These are phyloP conservation scores for Palloptera scutellata DNA, from an alignment of 2,888 invertebrate species.

Conservation along the genomic window DNA sequence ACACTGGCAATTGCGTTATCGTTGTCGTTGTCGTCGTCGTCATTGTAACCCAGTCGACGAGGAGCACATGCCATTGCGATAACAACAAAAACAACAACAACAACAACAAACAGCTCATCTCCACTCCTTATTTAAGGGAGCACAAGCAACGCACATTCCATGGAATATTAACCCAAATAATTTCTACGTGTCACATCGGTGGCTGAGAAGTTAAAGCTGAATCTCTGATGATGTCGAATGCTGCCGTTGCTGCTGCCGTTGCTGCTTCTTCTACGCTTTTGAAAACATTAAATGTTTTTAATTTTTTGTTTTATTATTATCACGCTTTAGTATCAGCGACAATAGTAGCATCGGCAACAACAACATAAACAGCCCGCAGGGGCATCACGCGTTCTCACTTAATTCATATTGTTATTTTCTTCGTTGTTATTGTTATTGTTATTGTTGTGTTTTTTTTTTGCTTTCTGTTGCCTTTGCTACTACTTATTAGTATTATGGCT, in stretches of 20 bases:
- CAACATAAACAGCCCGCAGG: constrained; percentile 9
- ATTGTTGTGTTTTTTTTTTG: too few species aligned
- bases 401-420: constrained; percentile 4
- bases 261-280: not conserved
- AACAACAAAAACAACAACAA: not conserved
- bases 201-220: constrained; percentile 22
- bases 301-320: constrained; percentile 28
- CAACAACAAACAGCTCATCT: not conserved
- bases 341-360: constrained; percentile 10
- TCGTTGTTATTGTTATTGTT: not conserved
- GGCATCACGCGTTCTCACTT: constrained; percentile 22
- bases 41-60: too few species aligned
- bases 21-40: too few species aligned
- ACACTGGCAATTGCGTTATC: too few species aligned
- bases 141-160: constrained; percentile 23
- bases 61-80: not conserved
- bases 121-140: constrained; percentile 14
- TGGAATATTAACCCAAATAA: constrained; percentile 34
- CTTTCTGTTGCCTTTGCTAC: too few species aligned
- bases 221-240: constrained; percentile 11
- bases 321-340: constrained; percentile 23
- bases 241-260: constrained; percentile 4
- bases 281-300: constrained; percentile 28
- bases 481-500: constrained; percentile 11
- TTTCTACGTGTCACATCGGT: constrained; percentile 25